A percentile compares a stretch with the other conserved stretches of the same genome.
Evolutionary conservation across 2,888 invertebrate species (phyloP).

Genomic region (Serripes groenlandicus): DNA sequence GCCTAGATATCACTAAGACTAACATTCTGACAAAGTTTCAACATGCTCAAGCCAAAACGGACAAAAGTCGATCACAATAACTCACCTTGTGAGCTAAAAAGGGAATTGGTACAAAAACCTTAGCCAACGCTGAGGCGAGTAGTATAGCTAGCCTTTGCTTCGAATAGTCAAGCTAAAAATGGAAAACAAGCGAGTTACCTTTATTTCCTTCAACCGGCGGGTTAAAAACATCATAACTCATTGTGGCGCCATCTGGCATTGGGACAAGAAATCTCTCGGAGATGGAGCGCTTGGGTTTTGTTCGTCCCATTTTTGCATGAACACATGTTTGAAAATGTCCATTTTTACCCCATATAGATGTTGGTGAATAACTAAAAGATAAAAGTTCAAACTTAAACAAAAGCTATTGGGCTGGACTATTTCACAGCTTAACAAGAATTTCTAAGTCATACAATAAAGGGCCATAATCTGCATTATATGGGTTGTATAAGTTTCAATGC

Average conservation of each 20-base stretch:
- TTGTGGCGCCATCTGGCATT: conserved; percentile 94
- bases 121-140: too few species aligned
- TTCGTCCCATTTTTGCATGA: conserved; percentile 91
- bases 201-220: conserved; percentile 88
- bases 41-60: too few species aligned
- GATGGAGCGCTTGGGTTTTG: conserved; percentile 95
- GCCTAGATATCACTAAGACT: too few species aligned
- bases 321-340: conserved; percentile 97
- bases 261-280: conserved; percentile 92
- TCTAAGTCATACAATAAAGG: background rate
- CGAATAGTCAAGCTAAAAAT: too few species aligned
- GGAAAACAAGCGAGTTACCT: background rate
- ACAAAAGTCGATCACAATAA: too few species aligned
- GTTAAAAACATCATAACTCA: conserved; percentile 97
- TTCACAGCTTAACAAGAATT: background rate
- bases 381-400: conserved; percentile 26
- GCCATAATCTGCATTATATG: too few species aligned
- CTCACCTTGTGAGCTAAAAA: too few species aligned
- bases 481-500: background rate
- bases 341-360: conserved; percentile 97
- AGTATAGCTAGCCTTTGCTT: too few species aligned
- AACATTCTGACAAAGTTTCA: too few species aligned
- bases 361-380: conserved; percentile 93
- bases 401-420: background rate
- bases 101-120: too few species aligned